phyloP scores from a whole-genome alignment of 2,113 vertebrate species.

The Salvator merianae region DNA sequence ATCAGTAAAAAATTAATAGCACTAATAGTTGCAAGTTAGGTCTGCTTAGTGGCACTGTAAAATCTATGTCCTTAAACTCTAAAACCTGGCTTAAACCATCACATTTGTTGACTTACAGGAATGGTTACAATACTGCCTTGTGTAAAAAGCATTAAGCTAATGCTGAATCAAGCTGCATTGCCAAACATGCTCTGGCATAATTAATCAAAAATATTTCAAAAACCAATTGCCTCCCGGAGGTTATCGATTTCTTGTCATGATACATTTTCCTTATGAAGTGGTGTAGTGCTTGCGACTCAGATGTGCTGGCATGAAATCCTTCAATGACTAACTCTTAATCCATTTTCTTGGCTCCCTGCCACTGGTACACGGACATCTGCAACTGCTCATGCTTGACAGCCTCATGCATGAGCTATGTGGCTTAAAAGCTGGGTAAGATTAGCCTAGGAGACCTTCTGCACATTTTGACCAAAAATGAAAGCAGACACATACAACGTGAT shows the following conservation, averaged over 20 bases:
- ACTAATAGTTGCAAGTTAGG: conserved; percentile 65
- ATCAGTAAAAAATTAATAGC: conserved; percentile 66
- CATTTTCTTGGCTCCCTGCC: conserved; percentile 73
- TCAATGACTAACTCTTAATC: conserved; percentile 77
- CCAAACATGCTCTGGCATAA: conserved; percentile 72
- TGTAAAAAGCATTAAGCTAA: conserved; percentile 80
- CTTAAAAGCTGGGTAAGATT: conserved; percentile 76
- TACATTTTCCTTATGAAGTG: conserved; percentile 67
- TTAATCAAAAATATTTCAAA: conserved; percentile 80
- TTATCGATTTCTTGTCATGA: conserved; percentile 79
- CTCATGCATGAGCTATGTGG: conserved; percentile 74
- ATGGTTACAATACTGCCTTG: conserved; percentile 70
- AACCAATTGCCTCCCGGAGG: conserved; percentile 67
- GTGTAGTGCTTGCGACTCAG: conserved; percentile 57
- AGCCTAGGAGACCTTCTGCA: conserved; percentile 66
- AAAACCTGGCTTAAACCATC: conserved; percentile 71
- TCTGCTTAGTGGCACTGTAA: conserved; percentile 67
- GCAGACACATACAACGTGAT: conserved; percentile 67
- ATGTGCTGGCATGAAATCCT: conserved; percentile 70
- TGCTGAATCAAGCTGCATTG: conserved; percentile 68
- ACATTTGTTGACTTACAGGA: conserved; percentile 74
- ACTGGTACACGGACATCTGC: conserved; percentile 76
- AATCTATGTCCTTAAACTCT: conserved; percentile 75
- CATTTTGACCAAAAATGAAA: conserved; percentile 71
- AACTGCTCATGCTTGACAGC: conserved; percentile 79